A percentile compares a stretch with the other conserved stretches of the same genome.
phyloP scores from a whole-genome alignment of 2,888 invertebrate genomes.

The Drosophila engyochracea region DNA sequence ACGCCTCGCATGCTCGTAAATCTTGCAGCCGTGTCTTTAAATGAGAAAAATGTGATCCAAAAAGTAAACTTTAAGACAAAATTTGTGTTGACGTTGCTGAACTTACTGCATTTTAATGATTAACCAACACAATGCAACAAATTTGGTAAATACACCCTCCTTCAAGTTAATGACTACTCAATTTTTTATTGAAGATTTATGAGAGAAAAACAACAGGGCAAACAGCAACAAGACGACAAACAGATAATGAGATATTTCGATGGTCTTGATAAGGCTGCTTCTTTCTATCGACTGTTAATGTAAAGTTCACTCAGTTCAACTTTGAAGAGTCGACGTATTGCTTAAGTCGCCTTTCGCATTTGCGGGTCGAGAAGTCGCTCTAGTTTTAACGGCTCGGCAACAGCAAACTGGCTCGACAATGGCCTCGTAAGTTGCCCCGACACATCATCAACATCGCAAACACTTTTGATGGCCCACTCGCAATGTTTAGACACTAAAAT shows the following conservation, averaged over 20 bases:
- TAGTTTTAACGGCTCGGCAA: conserved; percentile 71
- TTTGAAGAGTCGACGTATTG: conserved; percentile 15
- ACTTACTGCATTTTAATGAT: conserved; percentile 26
- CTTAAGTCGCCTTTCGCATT: neutral
- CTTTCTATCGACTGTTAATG: conserved; percentile 31
- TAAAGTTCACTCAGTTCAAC: conserved; percentile 41
- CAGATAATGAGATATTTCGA: conserved; percentile 48
- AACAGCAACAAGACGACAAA: conserved; percentile 7
- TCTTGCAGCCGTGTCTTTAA: conserved; percentile 34
- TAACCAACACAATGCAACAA: conserved; percentile 33
- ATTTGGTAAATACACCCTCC: neutral
- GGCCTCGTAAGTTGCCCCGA: conserved; percentile 63
- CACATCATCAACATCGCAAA: conserved; percentile 69
- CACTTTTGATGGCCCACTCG: conserved; percentile 51
- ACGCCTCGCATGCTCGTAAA: conserved; percentile 46
- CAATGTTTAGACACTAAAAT: conserved; percentile 43
- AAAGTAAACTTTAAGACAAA: conserved; percentile 46
- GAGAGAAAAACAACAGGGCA: conserved; percentile 19
- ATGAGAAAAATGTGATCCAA: conserved; percentile 31
- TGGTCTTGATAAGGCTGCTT: conserved; percentile 44
- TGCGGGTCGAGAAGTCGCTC: conserved; percentile 64
- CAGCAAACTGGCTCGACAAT: conserved; percentile 26
- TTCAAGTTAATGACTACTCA: conserved; percentile 63
- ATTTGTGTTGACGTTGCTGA: conserved; percentile 13
- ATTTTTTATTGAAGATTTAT: conserved; percentile 77